These are phyloP conservation scores for Astyanax mexicanus DNA, from an alignment of 2,797 vertebrate genomes.

Conservation along the genomic window DNA sequence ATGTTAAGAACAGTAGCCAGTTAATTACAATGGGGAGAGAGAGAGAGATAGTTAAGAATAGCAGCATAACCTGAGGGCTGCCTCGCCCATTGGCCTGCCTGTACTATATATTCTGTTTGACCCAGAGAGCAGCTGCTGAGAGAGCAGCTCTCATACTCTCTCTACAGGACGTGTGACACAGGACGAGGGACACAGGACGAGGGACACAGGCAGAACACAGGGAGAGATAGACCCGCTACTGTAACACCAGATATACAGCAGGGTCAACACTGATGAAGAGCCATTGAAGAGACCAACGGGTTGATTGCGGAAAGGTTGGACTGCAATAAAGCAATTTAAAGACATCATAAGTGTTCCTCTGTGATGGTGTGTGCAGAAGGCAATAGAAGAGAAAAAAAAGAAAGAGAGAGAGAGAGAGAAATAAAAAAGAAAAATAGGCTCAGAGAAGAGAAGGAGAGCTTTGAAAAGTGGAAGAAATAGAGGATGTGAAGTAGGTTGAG, in stretches of 20 bases:
- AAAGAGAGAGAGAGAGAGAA: constrained; percentile 10
- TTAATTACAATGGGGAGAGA: background rate
- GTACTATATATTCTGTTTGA: constrained; percentile 10
- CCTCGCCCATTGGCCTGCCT: constrained; percentile 1
- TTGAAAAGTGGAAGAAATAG: constrained; percentile 20
- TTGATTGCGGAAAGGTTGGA: constrained; percentile 17
- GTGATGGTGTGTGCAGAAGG: background rate
- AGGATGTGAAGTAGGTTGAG: constrained; percentile 37
- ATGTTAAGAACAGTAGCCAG: too few relatives aligned
- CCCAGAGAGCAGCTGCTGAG: constrained; percentile 3
- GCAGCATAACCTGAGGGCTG: background rate
- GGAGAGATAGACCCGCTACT: background rate
- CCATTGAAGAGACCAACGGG: constrained; percentile 29
- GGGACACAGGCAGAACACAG: background rate
- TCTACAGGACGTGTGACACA: background rate
- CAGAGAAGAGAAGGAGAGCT: background rate
- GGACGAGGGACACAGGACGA: background rate
- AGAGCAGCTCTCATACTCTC: background rate
- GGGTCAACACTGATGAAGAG: constrained; percentile 43
- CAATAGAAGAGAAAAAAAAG: too few relatives aligned
- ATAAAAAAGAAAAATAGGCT: background rate
- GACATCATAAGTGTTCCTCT: constrained; percentile 18
- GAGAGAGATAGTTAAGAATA: constrained; percentile 4
- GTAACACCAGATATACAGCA: constrained; percentile 5
- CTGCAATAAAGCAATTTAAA: constrained; percentile 42